Evolutionary conservation across 2,888 invertebrate species (phyloP), one percentile per base, ranked within the genome.

Genomic region (Ptychoptera contaminata): DNA sequence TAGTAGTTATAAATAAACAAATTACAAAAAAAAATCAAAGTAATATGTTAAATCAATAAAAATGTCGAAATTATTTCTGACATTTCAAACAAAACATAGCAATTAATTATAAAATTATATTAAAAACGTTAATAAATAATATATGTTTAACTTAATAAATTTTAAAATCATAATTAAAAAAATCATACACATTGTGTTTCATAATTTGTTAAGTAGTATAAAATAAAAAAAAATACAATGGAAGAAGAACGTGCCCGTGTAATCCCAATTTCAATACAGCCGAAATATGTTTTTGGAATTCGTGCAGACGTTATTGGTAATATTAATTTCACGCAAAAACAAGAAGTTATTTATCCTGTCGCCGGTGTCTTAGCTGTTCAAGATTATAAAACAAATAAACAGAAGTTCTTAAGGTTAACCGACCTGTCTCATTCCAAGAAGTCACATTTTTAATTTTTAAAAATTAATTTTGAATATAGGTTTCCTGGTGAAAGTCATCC

Each of bases 301-400:
- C 58, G 65, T 12, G 56, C 55, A 1, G 60, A 63, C 51, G 60
- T 76, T 47, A 68, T 71, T 52, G 79, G 78, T 46, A 86, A 85
- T 61, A 77, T 77, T 7, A 77, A 82, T 57, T 85, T 77, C 55
- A 65, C 82, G 45, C 70, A 74, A 15, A 83, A 82, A 56, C 74
- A 80, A 23, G 85, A 86, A 57, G 72, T 87, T 35, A 68, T 86
- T 41, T 87, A 87, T 62, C 83, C 85, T 0, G 82, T 82, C 30
- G 87, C 86, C 43, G 78, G 79, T 42, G 80, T 81, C 1, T 65
- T 88, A 41, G 74, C 79, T 1, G 69, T 86, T 47, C 84, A 88
- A 54, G 80, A 86, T 58, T 76, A 76, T 58, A 68, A 73, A 8
- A 73, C 76, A 53, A 77, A 77, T 56, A 77, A 75, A 50, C 87